A percentile compares a stretch with the other conserved stretches of the same genome.
phyloP scores from a whole-genome alignment of 2,797 vertebrate species.

The Meda fulgida region DNA sequence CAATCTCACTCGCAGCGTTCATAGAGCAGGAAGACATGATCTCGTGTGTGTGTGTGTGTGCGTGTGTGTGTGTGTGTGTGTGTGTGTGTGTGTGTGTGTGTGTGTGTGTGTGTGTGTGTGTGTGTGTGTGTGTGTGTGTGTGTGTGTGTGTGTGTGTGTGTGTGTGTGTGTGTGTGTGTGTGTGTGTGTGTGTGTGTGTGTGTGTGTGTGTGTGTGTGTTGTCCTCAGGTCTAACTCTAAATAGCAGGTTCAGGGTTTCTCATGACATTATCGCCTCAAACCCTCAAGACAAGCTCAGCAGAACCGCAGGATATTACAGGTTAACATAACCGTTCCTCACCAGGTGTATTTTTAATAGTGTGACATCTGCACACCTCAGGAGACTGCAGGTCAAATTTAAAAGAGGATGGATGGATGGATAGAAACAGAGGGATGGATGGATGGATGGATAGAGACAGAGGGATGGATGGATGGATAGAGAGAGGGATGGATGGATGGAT shows the following conservation, averaged over 20 bases:
- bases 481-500: neutral
- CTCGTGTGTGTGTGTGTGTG: too few relatives aligned
- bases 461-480: neutral
- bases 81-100: neutral
- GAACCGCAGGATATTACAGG: neutral
- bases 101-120: constrained; percentile 1
- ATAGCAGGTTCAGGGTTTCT: constrained; percentile 3
- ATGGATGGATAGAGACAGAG: too few relatives aligned
- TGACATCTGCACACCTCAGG: neutral
- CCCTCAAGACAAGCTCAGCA: neutral
- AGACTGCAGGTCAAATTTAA: neutral
- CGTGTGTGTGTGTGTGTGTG: too few relatives aligned
- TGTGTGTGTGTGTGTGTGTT: neutral
- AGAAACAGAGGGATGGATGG: neutral
- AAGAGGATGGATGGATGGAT: too few relatives aligned
- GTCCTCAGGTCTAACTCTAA: constrained; percentile 31
- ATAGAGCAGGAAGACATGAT: neutral
- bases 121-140: neutral
- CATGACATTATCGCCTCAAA: neutral
- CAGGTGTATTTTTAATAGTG: neutral
- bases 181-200: neutral
- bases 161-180: neutral
- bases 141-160: neutral
- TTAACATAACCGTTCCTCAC: neutral
- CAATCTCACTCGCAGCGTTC: neutral